These are phyloP conservation scores for Momotus momota DNA, from an alignment of 2,797 vertebrate genomes.

Conservation along the genomic window DNA sequence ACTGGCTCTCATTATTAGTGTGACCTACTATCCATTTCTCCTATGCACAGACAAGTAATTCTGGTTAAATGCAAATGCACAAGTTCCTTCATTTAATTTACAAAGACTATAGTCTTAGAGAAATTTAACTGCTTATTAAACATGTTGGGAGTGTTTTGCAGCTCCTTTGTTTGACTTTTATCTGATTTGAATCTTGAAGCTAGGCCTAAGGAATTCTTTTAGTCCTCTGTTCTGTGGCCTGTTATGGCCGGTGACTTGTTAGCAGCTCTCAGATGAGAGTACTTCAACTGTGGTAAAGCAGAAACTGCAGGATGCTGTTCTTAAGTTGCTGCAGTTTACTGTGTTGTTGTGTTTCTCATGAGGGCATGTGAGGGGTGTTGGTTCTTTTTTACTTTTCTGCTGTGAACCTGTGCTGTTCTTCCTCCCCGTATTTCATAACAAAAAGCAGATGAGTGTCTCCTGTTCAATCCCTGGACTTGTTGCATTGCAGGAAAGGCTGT, in stretches of 20 bases:
- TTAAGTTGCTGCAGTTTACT: not conserved
- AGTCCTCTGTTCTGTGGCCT: not conserved
- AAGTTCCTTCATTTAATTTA: not conserved
- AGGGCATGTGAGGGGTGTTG: no score
- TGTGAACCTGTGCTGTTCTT: not conserved
- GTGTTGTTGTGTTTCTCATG: fast-evolving
- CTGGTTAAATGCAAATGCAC: not conserved
- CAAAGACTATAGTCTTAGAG: not conserved
- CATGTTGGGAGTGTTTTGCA: not conserved
- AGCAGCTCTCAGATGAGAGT: not conserved
- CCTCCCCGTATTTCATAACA: not conserved
- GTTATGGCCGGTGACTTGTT: not conserved
- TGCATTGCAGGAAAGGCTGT: not conserved
- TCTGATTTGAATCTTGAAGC: not conserved
- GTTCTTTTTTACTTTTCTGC: not conserved
- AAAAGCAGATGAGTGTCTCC: not conserved
- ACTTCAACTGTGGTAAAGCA: not conserved
- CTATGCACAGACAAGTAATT: not conserved
- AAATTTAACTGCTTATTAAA: constrained; percentile 1
- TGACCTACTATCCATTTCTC: not conserved
- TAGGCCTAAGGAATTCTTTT: not conserved
- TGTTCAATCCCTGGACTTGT: not conserved
- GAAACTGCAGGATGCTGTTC: not conserved
- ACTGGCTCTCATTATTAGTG: not conserved
- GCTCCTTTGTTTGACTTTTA: constrained; percentile 19